These are phyloP conservation scores for Acridotheres tristis DNA, from an alignment of 2,797 vertebrate species.

Conservation along the genomic window DNA sequence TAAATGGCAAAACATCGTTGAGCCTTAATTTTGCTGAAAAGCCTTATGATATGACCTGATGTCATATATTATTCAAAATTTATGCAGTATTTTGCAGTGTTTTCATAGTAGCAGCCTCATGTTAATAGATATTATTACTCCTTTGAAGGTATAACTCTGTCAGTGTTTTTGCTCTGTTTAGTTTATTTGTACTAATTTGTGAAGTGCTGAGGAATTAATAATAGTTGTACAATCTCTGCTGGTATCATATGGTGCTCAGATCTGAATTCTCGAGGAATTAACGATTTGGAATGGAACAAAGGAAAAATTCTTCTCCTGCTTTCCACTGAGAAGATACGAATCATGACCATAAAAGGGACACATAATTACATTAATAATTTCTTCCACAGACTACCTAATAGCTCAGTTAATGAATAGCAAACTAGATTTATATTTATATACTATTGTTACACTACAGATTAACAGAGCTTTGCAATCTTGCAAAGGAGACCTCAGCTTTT, in stretches of 20 bases:
- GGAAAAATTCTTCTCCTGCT: background rate
- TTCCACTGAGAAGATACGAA: background rate
- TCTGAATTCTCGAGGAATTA: background rate
- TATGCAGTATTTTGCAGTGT: background rate
- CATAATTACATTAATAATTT: background rate
- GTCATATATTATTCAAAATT: background rate
- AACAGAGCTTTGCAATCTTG: background rate
- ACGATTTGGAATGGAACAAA: background rate
- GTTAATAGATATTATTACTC: background rate
- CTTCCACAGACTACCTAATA: background rate
- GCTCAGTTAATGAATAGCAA: background rate
- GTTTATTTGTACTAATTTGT: background rate
- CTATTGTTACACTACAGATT: background rate
- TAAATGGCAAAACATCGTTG: background rate
- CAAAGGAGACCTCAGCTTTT: background rate
- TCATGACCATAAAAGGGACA: background rate
- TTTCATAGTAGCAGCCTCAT: background rate
- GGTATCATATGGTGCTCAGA: background rate
- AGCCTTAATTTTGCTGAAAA: background rate
- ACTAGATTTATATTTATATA: background rate
- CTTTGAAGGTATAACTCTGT: background rate
- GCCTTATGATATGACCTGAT: background rate
- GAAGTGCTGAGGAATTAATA: background rate
- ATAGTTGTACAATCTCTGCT: background rate
- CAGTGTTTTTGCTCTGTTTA: background rate